A percentile compares a stretch with the other conserved stretches of the same genome.
Conservation (phyloP, 2,888 invertebrate genomes). For the Digitonthophagus gazella region DNA sequence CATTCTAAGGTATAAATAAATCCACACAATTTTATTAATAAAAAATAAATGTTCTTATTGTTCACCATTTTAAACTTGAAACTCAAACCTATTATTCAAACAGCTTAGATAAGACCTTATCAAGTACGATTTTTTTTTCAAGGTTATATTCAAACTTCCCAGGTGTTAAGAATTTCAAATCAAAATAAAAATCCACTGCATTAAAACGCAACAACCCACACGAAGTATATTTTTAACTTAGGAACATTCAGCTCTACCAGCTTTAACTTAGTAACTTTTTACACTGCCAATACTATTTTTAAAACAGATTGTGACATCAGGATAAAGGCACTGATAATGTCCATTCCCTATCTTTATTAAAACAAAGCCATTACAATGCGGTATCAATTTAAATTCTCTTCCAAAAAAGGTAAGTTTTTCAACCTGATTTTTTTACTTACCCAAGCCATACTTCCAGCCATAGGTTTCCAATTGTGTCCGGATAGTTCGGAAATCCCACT, state of each 20-base stretch:
- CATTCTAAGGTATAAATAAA: no score
- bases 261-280: not conserved
- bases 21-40: no score
- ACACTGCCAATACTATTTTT: not conserved
- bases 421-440: conserved; percentile 41
- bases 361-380: not conserved
- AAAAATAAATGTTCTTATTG: no score
- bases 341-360: not conserved
- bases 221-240: not conserved
- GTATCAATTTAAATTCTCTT: conserved; percentile 37
- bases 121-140: no score
- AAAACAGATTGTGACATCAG: not conserved
- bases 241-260: not conserved
- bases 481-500: conserved; percentile 66
- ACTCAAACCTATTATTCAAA: no score
- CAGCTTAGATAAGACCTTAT: no score
- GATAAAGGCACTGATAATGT: not conserved
- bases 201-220: no score
- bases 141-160: no score
- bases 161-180: no score
- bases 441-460: conserved; percentile 55
- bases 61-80: no score
- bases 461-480: conserved; percentile 68
- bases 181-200: not conserved
- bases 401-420: conserved; percentile 46